phyloP scores from a whole-genome alignment of 1,140 invertebrate genomes.

The Aplysia californica region DNA sequence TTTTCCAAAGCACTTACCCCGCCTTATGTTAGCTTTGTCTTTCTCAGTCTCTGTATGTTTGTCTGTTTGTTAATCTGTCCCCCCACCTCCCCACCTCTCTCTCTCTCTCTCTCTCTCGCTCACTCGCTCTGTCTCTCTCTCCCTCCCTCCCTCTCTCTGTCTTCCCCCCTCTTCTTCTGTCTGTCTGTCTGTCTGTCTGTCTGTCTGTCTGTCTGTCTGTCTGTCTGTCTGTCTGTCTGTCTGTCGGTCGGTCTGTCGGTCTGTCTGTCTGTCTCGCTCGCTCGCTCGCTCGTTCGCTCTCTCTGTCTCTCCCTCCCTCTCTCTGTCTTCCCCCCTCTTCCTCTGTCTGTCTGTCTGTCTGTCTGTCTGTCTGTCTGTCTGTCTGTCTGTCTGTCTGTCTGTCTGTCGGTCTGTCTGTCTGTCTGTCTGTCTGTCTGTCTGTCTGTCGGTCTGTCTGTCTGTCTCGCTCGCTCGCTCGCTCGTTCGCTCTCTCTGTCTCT shows the following conservation, averaged over 20 bases:
- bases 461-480: too few relatives aligned
- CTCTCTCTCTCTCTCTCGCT: too few relatives aligned
- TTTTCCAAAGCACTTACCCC: too few relatives aligned
- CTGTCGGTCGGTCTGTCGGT: constrained; percentile 6
- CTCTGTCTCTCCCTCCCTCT: background rate
- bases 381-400: background rate
- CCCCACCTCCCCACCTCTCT: too few relatives aligned
- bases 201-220: constrained; percentile 14
- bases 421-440: background rate
- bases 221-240: constrained; percentile 17
- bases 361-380: background rate
- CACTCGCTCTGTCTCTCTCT: too few relatives aligned
- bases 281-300: constrained; percentile 1
- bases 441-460: too few relatives aligned
- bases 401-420: background rate
- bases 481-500: constrained; percentile 6
- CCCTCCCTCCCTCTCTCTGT: too few relatives aligned
- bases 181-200: constrained; percentile 1
- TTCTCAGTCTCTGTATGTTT: too few relatives aligned
- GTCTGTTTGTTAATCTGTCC: too few relatives aligned
- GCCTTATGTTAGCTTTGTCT: too few relatives aligned
- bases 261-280: background rate
- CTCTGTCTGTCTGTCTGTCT: background rate
- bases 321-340: background rate
- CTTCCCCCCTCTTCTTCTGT: too few relatives aligned